phyloP scores from a whole-genome alignment of 2,888 invertebrate species.

The Drosophila mercatorum region DNA sequence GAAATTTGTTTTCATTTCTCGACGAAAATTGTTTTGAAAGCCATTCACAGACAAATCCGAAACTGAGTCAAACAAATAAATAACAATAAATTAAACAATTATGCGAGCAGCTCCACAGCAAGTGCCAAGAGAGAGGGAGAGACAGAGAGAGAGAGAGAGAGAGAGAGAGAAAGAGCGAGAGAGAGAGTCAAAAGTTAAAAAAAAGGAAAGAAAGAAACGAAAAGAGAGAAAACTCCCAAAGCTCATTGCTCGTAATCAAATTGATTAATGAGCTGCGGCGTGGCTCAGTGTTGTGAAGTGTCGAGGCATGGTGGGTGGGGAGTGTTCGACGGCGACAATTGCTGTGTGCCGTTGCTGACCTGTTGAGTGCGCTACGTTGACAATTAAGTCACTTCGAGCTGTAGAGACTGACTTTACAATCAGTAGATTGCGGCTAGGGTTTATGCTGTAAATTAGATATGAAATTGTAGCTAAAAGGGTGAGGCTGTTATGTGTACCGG shows the following conservation, averaged over 20 bases:
- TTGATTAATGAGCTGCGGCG: constrained; percentile 70
- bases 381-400: constrained; percentile 9
- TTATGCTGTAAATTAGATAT: background rate
- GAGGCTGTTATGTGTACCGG: background rate
- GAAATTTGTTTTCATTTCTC: constrained; percentile 38
- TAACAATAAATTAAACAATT: constrained; percentile 79
- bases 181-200: constrained; percentile 44
- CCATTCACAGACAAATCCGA: constrained; percentile 69
- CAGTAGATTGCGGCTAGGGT: background rate
- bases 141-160: background rate
- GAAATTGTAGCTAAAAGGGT: background rate
- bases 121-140: background rate
- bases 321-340: constrained; percentile 2
- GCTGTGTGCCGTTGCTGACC: constrained; percentile 8
- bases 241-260: constrained; percentile 73
- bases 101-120: constrained; percentile 44
- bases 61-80: constrained; percentile 69
- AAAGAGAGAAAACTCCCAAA: constrained; percentile 36
- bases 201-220: constrained; percentile 10
- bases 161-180: background rate
- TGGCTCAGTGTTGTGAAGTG: constrained; percentile 32
- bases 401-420: background rate
- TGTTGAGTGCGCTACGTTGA: constrained; percentile 18
- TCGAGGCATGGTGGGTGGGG: background rate
- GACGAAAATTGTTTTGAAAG: constrained; percentile 60